A percentile compares a stretch with the other conserved stretches of the same genome.
phyloP scores from a whole-genome alignment of 2,797 vertebrate genomes.

The Cyclura pinguis region DNA sequence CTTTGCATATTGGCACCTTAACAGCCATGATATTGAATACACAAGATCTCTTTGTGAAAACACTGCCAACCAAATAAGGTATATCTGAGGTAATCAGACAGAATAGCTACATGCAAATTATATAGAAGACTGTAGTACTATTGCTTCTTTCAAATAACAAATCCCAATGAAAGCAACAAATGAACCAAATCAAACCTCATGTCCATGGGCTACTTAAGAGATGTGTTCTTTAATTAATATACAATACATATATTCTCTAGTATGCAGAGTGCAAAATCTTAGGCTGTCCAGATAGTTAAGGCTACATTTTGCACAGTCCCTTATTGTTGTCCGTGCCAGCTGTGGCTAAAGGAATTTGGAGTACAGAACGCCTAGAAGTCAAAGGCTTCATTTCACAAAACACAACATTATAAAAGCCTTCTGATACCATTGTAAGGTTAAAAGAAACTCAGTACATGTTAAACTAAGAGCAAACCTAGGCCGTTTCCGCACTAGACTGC shows the following conservation, averaged over 20 bases:
- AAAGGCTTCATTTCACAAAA: too few species aligned
- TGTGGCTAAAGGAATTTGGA: too few species aligned
- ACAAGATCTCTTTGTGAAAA: background rate
- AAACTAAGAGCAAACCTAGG: background rate
- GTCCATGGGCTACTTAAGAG: background rate
- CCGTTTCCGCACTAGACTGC: too few species aligned
- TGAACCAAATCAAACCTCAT: background rate
- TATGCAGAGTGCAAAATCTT: too few species aligned
- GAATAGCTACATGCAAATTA: constrained; percentile 1
- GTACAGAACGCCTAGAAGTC: too few species aligned
- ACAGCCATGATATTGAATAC: background rate
- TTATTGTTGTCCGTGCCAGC: too few species aligned
- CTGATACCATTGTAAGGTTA: too few species aligned
- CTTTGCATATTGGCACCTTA: background rate
- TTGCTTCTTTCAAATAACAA: constrained; percentile 28
- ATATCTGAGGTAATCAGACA: constrained; percentile 28
- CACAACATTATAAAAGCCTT: background rate
- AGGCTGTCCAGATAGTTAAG: too few species aligned
- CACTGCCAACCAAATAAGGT: constrained; percentile 28
- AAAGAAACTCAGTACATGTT: background rate
- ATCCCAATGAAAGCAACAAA: background rate
- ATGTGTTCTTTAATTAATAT: background rate
- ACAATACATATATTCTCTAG: background rate
- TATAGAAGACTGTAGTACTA: constrained; percentile 51
- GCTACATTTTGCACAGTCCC: too few species aligned